A percentile compares a stretch with the other conserved stretches of the same genome.
These are phyloP conservation scores for Temnothorax rugatulus DNA, from an alignment of 2,888 invertebrate species.

Conservation along the genomic window DNA sequence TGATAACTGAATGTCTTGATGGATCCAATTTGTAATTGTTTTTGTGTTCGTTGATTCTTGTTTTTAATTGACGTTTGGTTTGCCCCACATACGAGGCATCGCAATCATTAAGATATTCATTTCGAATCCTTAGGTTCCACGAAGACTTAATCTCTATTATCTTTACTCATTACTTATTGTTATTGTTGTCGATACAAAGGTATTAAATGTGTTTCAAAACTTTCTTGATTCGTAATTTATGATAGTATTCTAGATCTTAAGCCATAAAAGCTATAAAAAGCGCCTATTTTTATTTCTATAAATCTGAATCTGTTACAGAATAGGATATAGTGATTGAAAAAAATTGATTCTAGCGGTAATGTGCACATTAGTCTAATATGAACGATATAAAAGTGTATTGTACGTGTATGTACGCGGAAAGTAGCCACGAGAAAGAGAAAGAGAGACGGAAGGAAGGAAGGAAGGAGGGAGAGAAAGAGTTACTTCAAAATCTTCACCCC, in stretches of 20 bases:
- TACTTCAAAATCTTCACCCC: background rate
- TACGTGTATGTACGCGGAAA: background rate
- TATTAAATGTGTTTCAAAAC: background rate
- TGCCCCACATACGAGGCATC: too few species aligned
- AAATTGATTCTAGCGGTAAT: background rate
- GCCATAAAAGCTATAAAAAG: too few species aligned
- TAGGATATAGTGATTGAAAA: background rate
- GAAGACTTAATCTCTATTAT: background rate
- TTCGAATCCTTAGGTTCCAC: background rate
- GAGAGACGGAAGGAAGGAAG: background rate
- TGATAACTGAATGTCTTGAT: too few species aligned
- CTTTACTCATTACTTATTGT: background rate
- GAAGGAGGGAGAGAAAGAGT: background rate
- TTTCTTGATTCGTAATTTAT: background rate
- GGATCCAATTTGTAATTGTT: too few species aligned
- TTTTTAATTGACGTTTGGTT: too few species aligned
- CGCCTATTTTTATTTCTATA: background rate
- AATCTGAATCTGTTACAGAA: background rate
- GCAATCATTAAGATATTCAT: too few species aligned
- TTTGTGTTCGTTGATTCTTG: too few species aligned
- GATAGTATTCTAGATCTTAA: too few species aligned
- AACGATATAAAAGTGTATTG: background rate
- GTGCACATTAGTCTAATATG: background rate
- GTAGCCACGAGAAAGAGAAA: background rate
- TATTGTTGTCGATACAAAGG: too few species aligned